Evolutionary conservation across 1,140 invertebrate species (phyloP).

Genomic region (Drosophila jambulina): DNA sequence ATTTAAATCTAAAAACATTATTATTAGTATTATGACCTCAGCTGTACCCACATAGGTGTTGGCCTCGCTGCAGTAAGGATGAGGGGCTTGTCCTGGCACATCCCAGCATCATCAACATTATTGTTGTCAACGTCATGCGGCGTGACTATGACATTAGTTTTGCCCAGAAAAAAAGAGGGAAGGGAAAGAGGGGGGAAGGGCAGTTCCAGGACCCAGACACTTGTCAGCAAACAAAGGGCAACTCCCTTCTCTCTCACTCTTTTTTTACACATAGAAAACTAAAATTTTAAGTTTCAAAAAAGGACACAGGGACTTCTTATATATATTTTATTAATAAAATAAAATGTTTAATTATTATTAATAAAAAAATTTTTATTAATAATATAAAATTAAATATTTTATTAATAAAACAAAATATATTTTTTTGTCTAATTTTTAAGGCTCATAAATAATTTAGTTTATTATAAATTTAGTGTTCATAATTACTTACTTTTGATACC

Average conservation of each 20-base stretch:
- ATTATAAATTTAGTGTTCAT: too few relatives aligned
- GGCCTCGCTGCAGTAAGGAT: neutral
- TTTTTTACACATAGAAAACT: neutral
- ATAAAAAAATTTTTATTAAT: too few relatives aligned
- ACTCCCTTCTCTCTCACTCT: neutral
- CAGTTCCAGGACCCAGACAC: slow-evolving; percentile 9
- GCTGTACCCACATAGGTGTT: neutral
- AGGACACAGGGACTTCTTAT: too few relatives aligned
- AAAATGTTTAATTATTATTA: too few relatives aligned
- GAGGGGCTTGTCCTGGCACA: slow-evolving; percentile 1
- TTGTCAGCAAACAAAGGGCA: slow-evolving; percentile 41
- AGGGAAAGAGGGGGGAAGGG: neutral
- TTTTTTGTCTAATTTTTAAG: too few relatives aligned
- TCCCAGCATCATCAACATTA: slow-evolving; percentile 58
- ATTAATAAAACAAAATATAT: too few relatives aligned
- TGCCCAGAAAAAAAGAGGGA: slow-evolving; percentile 5
- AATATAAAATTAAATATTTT: too few relatives aligned
- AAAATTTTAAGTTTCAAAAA: neutral
- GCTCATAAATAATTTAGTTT: too few relatives aligned
- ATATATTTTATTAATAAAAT: too few relatives aligned
- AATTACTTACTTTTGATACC: too few relatives aligned
- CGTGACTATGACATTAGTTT: slow-evolving; percentile 77
- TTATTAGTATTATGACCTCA: neutral
- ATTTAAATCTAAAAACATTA: too few relatives aligned
- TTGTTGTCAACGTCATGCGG: slow-evolving; percentile 69